These are phyloP conservation scores for Cerastis rubricosa DNA, from an alignment of 2,888 invertebrate species.

Conservation along the genomic window DNA sequence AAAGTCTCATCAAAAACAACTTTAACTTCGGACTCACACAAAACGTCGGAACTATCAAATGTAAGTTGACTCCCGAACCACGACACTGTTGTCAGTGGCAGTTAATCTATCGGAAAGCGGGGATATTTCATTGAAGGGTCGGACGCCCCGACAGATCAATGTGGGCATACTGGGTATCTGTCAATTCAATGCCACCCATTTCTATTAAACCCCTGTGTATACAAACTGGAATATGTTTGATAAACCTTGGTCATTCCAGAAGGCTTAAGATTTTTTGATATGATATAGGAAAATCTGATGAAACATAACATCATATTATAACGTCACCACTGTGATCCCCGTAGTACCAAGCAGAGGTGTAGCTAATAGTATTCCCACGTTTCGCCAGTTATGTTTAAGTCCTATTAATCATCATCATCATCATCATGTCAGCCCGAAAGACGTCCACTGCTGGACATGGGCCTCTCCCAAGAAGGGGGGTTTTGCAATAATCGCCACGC, in stretches of 20 bases:
- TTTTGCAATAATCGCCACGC: no score
- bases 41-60: constrained; percentile 31
- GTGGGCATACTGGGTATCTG: constrained; percentile 52
- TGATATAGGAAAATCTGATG: neutral
- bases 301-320: neutral
- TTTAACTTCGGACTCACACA: constrained; percentile 13
- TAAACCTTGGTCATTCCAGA: constrained; percentile 3
- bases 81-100: constrained; percentile 50
- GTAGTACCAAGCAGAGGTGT: neutral
- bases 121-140: constrained; percentile 61
- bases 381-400: neutral
- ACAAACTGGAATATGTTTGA: constrained; percentile 16
- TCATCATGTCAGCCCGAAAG: no score
- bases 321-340: neutral
- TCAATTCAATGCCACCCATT: constrained; percentile 45
- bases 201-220: constrained; percentile 24
- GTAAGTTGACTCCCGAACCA: constrained; percentile 42
- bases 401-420: no score
- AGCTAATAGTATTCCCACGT: neutral
- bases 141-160: constrained; percentile 44
- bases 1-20: constrained; percentile 9
- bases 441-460: no score
- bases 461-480: no score
- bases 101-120: constrained; percentile 62
- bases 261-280: neutral